Evolutionary conservation across 2,888 invertebrate species (phyloP).

Genomic region (Bombylius major): DNA sequence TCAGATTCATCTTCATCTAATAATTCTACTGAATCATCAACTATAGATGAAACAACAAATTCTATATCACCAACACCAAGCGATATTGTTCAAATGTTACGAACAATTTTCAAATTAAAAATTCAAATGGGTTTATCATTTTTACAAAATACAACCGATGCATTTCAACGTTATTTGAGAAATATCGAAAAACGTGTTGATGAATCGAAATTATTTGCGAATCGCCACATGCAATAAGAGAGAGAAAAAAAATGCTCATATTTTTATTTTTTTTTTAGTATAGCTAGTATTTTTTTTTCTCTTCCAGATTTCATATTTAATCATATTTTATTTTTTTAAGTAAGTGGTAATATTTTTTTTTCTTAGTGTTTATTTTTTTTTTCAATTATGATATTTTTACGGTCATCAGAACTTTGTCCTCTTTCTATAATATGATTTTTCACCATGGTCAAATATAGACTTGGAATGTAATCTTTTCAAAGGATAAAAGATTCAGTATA

Average conservation of each 20-base stretch:
- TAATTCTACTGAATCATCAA: slow-evolving; percentile 12
- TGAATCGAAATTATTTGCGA: slow-evolving; percentile 9
- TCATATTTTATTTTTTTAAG: too few relatives aligned
- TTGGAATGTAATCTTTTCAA: too few relatives aligned
- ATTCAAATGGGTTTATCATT: slow-evolving; percentile 53
- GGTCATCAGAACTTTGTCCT: slow-evolving; percentile 5
- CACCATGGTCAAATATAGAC: too few relatives aligned
- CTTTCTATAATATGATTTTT: neutral
- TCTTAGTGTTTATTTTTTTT: too few relatives aligned
- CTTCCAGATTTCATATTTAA: too few relatives aligned
- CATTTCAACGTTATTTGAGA: slow-evolving; percentile 50
- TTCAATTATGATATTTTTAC: neutral
- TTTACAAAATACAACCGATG: slow-evolving; percentile 53
- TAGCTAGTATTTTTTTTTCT: too few relatives aligned
- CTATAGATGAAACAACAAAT: slow-evolving; percentile 3
- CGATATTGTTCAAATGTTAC: slow-evolving; percentile 41
- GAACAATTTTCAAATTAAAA: slow-evolving; percentile 54
- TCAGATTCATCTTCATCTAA: neutral
- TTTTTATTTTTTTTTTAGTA: too few relatives aligned
- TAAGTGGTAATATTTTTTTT: too few relatives aligned
- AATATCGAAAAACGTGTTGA: slow-evolving; percentile 39
- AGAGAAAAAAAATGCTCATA: neutral
- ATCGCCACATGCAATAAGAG: neutral
- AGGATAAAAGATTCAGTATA: too few relatives aligned
- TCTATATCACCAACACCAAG: neutral